phyloP scores from a whole-genome alignment of 2,797 vertebrate species.

The Paedocypris micromegethes region DNA sequence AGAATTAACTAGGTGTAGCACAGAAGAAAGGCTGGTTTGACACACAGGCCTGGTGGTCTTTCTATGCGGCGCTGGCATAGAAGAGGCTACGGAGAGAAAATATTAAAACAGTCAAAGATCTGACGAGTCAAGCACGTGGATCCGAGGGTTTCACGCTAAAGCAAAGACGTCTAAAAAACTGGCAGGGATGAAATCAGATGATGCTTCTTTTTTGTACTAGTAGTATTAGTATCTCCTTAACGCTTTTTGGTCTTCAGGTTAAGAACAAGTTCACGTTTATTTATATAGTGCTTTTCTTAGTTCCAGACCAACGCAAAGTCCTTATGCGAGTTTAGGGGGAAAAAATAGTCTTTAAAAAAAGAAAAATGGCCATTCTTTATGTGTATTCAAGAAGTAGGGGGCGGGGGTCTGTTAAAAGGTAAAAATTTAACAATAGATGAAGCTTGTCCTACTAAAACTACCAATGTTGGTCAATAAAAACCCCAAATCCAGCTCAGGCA shows the following conservation, averaged over 20 bases:
- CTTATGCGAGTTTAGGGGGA: too few relatives aligned
- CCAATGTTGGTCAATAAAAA: constrained; percentile 28
- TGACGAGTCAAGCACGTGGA: constrained; percentile 59
- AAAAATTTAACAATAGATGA: not conserved
- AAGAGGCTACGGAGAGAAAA: constrained; percentile 61
- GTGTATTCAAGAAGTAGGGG: too few relatives aligned
- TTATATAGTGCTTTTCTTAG: too few relatives aligned
- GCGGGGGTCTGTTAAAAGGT: constrained; percentile 7
- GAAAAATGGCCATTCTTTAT: too few relatives aligned
- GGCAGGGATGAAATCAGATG: too few relatives aligned
- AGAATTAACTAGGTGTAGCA: constrained; percentile 63
- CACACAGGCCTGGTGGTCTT: constrained; percentile 47
- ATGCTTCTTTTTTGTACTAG: too few relatives aligned
- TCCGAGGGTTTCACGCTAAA: constrained; percentile 42
- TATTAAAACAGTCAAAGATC: constrained; percentile 61
- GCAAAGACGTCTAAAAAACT: too few relatives aligned
- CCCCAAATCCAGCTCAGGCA: constrained; percentile 62
- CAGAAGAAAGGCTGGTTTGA: constrained; percentile 52
- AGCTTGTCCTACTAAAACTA: constrained; percentile 16
- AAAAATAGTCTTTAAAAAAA: too few relatives aligned
- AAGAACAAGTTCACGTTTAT: not conserved
- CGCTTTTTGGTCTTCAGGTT: not conserved
- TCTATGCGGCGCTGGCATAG: constrained; percentile 75
- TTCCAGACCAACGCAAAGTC: too few relatives aligned
- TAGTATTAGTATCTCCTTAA: too few relatives aligned